These are phyloP conservation scores for Phalangium opilio DNA, from an alignment of 2,888 invertebrate genomes.

Conservation along the genomic window DNA sequence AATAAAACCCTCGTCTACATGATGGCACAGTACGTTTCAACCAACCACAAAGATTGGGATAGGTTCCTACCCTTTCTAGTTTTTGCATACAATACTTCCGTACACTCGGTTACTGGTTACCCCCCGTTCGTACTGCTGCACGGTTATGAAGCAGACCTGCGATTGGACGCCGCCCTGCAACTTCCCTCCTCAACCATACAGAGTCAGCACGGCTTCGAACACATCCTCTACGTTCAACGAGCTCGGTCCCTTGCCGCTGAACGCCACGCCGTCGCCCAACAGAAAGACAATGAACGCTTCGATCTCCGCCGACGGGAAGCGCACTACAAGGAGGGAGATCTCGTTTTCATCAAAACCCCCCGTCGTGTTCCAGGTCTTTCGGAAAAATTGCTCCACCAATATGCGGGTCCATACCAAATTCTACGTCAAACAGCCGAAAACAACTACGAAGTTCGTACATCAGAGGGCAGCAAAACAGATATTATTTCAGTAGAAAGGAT, in stretches of 20 bases:
- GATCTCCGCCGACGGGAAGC: background rate
- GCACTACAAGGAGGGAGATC: constrained; percentile 1
- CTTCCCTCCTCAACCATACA: too few species aligned
- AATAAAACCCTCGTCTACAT: constrained; percentile 20
- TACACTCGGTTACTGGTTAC: too few species aligned
- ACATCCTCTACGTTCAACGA: too few species aligned
- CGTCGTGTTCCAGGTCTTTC: constrained; percentile 1
- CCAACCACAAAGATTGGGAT: constrained; percentile 19
- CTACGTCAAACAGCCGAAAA: background rate
- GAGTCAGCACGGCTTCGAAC: background rate
- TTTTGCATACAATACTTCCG: constrained; percentile 19
- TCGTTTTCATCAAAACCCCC: constrained; percentile 4
- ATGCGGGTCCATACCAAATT: too few species aligned
- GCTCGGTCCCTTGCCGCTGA: background rate
- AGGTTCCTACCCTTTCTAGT: constrained; percentile 6
- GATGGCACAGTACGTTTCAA: constrained; percentile 14
- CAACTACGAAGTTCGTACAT: background rate
- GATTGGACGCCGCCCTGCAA: background rate
- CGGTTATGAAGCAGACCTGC: background rate
- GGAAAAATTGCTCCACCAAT: constrained; percentile 5
- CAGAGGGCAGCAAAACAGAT: too few species aligned
- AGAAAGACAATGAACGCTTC: too few species aligned
- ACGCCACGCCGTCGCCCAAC: background rate
- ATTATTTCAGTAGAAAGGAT: too few species aligned
- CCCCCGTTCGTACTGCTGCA: background rate